A percentile compares a stretch with the other conserved stretches of the same genome.
Conservation (phyloP, 2,888 invertebrate species). For the Crioceris asparagi region DNA sequence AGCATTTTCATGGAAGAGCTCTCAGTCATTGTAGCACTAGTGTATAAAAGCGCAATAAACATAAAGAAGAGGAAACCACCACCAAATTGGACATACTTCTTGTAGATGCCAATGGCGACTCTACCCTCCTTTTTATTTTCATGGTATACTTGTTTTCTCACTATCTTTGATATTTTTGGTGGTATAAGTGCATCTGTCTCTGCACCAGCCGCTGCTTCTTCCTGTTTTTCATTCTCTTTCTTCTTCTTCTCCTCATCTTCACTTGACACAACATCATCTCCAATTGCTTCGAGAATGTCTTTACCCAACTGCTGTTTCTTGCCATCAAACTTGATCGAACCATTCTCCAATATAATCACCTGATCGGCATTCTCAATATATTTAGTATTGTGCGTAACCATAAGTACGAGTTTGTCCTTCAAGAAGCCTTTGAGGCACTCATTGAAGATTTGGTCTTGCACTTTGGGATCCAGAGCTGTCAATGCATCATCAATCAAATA, state of each 20-base stretch:
- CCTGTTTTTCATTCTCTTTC: slow-evolving; percentile 6
- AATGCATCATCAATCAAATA: slow-evolving; percentile 72
- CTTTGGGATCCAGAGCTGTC: slow-evolving; percentile 66
- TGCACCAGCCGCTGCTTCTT: slow-evolving; percentile 41
- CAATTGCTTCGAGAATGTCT: slow-evolving; percentile 17
- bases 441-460: slow-evolving; percentile 60
- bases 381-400: slow-evolving; percentile 33
- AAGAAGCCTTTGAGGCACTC: slow-evolving; percentile 38
- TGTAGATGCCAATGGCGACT: slow-evolving; percentile 25
- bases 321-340: slow-evolving; percentile 17
- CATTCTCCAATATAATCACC: slow-evolving; percentile 34
- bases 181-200: slow-evolving; percentile 12
- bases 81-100: slow-evolving; percentile 25
- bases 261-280: too few species aligned
- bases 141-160: slow-evolving; percentile 21
- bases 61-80: slow-evolving; percentile 24
- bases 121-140: slow-evolving; percentile 27
- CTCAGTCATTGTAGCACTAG: slow-evolving; percentile 19
- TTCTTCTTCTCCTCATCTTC: slow-evolving; percentile 10
- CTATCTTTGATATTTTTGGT: too few species aligned
- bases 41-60: slow-evolving; percentile 21
- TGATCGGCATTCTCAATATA: slow-evolving; percentile 29
- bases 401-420: slow-evolving; percentile 34
- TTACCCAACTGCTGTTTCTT: slow-evolving; percentile 15
- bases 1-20: slow-evolving; percentile 25